Base-by-base conservation (phyloP, 2,113 vertebrate genomes). In the Lasiurus borealis region DNA sequence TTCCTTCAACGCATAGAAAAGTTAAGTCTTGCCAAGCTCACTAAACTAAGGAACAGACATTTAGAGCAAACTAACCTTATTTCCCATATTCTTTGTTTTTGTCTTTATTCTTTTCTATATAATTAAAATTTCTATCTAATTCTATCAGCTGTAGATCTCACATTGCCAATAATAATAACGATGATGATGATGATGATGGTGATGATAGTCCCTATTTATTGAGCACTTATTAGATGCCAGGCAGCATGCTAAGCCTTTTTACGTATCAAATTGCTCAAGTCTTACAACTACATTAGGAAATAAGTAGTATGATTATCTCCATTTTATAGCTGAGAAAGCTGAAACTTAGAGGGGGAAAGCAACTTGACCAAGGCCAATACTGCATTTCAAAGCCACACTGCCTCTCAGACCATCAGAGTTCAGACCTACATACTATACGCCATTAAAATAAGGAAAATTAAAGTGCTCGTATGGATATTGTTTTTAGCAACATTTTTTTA, bases 21-120 rank as follows among this genome's bases (percentile, higher is more conserved):
- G 80, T 77, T 48, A 95, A 87, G 88, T 80, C 78, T 85, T 95
- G 92, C 95, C 95, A 97, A 97, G 19, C 73, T 91, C 88, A 94
- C 77, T 95, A 96, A 97, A 88, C 94, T 94, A 95, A 96, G 85
- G 95, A 96, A 90, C 92, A 97, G 96, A 92, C 57, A 57, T 88
- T 72, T 64, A 95, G 36, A 72, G 76, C 36, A 85, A 90, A 68
- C 19, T 88, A 80, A 80, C 76, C 71, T 91, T 85, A 90, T 85
- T 95, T 78, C 77, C 15, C 69, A 93, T 25, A 62, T 91, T 93
- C 75, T 86, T 88, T 91, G 78, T 66, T 78, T 82, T 93, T 31
- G 64, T 72, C 25, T 91, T 92, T 84, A 52, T 40, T 91, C 71
- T 78, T 89, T 88, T 88, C 77, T 72, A n/a, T 75, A 69, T 85